phyloP scores from a whole-genome alignment of 23 tunicate genomes.

The Oikopleura vanhoeffeni region DNA sequence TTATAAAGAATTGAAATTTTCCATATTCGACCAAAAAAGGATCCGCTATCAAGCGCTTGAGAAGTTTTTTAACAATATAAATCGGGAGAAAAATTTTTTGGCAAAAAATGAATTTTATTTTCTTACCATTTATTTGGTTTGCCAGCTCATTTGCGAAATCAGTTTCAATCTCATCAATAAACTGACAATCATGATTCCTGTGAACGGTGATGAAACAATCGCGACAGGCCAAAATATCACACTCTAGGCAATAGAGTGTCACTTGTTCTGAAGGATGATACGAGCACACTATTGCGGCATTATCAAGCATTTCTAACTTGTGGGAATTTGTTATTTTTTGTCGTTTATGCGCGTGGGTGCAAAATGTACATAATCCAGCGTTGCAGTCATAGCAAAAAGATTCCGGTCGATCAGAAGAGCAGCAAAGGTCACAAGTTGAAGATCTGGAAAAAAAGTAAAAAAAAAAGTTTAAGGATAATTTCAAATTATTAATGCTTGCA shows the following conservation, averaged over 20 bases:
- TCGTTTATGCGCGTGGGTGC: not conserved
- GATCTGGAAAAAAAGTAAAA: too few species aligned
- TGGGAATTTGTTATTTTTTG: not conserved
- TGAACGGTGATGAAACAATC: not conserved
- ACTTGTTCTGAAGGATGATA: not conserved
- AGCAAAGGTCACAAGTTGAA: not conserved
- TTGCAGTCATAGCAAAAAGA: not conserved
- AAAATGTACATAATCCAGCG: not conserved
- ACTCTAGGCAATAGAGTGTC: not conserved
- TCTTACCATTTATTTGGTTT: not conserved
- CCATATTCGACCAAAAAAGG: too few species aligned
- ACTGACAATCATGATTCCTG: not conserved
- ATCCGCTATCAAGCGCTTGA: too few species aligned
- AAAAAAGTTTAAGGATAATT: too few species aligned
- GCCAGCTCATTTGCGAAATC: too few species aligned
- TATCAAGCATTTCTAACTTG: not conserved
- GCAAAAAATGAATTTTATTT: too few species aligned
- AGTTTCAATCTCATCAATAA: not conserved
- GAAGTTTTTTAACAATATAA: too few species aligned
- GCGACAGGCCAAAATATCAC: not conserved
- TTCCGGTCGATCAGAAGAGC: not conserved
- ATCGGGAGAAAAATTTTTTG: too few species aligned
- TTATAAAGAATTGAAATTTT: too few species aligned
- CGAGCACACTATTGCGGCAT: not conserved
- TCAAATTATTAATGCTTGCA: too few species aligned